These are phyloP conservation scores for Incurvaria masculella DNA, from an alignment of 2,888 invertebrate species.

Conservation along the genomic window DNA sequence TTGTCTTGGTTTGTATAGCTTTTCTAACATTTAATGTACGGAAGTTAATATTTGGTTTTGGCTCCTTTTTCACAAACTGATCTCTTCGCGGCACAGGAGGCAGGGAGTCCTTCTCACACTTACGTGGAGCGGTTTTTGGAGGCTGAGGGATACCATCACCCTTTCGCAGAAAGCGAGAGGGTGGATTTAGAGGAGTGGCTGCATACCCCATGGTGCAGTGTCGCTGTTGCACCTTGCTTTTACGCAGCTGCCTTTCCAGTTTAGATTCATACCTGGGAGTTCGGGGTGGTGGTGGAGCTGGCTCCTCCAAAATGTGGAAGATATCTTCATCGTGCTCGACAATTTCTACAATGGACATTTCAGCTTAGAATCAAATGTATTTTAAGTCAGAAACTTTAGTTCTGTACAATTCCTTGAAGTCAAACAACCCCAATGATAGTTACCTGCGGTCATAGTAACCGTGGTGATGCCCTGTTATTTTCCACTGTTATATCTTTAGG, in stretches of 20 bases:
- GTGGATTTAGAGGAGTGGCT: slow-evolving; percentile 56
- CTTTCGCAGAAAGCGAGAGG: slow-evolving; percentile 62
- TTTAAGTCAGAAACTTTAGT: too few relatives aligned
- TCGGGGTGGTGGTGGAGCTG: too few relatives aligned
- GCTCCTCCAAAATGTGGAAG: too few relatives aligned
- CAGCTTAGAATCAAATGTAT: too few relatives aligned
- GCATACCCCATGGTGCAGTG: slow-evolving; percentile 68
- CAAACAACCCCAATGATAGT: too few relatives aligned
- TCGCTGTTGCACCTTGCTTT: slow-evolving; percentile 38
- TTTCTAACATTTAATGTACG: slow-evolving; percentile 59
- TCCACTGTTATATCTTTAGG: too few relatives aligned
- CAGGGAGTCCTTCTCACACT: slow-evolving; percentile 35
- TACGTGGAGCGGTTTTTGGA: slow-evolving; percentile 35
- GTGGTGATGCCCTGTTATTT: too few relatives aligned
- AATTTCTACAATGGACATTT: too few relatives aligned
- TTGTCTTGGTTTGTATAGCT: slow-evolving; percentile 51
- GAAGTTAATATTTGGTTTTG: slow-evolving; percentile 44
- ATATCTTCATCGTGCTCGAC: too few relatives aligned
- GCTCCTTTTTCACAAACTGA: slow-evolving; percentile 24
- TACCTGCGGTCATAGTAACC: too few relatives aligned
- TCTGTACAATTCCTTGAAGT: too few relatives aligned
- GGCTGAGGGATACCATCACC: slow-evolving; percentile 50
- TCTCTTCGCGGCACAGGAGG: slow-evolving; percentile 39
- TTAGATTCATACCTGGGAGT: slow-evolving; percentile 55
- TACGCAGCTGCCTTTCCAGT: slow-evolving; percentile 43